Evolutionary conservation across 2,797 vertebrate genomes (phyloP).

Genomic region (Spatula versicolor): DNA sequence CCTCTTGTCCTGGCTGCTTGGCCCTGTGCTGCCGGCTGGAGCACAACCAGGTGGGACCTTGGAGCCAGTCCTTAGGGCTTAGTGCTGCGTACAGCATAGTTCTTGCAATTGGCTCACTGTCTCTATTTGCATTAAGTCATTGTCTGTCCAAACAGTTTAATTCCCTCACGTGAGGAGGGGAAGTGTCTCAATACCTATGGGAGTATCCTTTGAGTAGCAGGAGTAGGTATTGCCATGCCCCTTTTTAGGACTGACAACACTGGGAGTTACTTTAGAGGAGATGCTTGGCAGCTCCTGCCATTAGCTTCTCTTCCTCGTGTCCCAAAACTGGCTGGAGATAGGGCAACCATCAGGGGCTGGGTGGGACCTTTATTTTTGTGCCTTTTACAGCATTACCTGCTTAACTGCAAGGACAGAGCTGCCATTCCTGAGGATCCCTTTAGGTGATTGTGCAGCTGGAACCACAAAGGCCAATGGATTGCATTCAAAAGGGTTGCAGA

Average conservation of each 20-base stretch:
- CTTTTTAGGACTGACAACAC: not conserved
- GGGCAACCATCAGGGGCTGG: not conserved
- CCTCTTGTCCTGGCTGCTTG: not conserved
- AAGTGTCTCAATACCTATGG: not conserved
- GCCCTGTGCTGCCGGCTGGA: not conserved
- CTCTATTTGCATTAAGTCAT: not conserved
- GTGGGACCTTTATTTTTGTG: not conserved
- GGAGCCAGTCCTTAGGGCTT: not conserved
- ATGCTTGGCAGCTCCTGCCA: not conserved
- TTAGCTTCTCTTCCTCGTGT: not conserved
- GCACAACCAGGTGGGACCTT: too few species aligned
- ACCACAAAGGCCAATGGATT: not conserved
- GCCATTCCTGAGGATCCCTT: not conserved
- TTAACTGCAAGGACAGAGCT: not conserved
- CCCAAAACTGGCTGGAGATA: not conserved
- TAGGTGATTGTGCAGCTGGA: not conserved
- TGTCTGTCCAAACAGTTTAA: not conserved
- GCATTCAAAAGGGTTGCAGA: not conserved
- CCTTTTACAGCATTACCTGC: not conserved
- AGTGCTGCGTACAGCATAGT: not conserved
- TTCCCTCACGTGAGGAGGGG: not conserved
- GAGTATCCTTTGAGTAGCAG: not conserved
- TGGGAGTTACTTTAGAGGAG: not conserved
- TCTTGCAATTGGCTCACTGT: not conserved
- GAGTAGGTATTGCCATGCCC: not conserved